Percentiles rank a stretch among this genome's conserved stretches.
These are phyloP conservation scores for Ianthella basta DNA, from an alignment of 37 sponge, comb jelly and placozoan species.

Conservation along the genomic window DNA sequence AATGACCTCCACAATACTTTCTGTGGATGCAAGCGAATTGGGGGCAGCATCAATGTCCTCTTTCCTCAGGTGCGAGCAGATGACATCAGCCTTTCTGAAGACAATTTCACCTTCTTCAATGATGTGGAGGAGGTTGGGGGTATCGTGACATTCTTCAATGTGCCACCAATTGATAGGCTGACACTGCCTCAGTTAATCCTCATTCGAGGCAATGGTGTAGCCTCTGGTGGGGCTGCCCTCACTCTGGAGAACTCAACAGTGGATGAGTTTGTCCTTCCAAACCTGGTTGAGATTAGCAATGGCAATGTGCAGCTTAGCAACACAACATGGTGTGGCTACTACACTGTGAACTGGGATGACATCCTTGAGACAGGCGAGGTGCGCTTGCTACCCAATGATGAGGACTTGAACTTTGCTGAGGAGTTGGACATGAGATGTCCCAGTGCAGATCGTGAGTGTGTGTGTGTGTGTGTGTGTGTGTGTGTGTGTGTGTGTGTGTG, in stretches of 20 bases:
- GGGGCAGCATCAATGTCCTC: slow-evolving; percentile 50
- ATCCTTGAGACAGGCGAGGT: slow-evolving; percentile 22
- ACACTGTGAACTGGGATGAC: slow-evolving; percentile 64
- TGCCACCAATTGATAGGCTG: slow-evolving; percentile 22
- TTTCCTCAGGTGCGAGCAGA: neutral
- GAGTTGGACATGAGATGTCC: neutral
- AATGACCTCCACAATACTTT: slow-evolving; percentile 31
- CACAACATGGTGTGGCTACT: slow-evolving; percentile 38
- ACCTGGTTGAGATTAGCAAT: slow-evolving; percentile 51
- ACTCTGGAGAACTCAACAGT: slow-evolving; percentile 12
- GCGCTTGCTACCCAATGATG: too few relatives aligned
- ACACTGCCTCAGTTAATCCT: slow-evolving; percentile 63
- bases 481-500: slow-evolving; percentile 8
- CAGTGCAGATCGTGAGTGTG: neutral
- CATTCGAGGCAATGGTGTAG: slow-evolving; percentile 39
- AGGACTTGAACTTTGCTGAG: too few relatives aligned
- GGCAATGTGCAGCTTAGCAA: slow-evolving; percentile 40
- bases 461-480: neutral
- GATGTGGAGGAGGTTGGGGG: slow-evolving; percentile 59
- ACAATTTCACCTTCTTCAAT: slow-evolving; percentile 53
- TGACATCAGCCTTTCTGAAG: slow-evolving; percentile 36
- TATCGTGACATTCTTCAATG: slow-evolving; percentile 12
- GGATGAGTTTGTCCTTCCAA: slow-evolving; percentile 44
- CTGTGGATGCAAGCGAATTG: slow-evolving; percentile 67
- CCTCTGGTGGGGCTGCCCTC: slow-evolving; percentile 16